Percentiles rank a stretch among this genome's conserved stretches.
phyloP scores from a whole-genome alignment of 2,113 vertebrate species.

The Serilophus lunatus region DNA sequence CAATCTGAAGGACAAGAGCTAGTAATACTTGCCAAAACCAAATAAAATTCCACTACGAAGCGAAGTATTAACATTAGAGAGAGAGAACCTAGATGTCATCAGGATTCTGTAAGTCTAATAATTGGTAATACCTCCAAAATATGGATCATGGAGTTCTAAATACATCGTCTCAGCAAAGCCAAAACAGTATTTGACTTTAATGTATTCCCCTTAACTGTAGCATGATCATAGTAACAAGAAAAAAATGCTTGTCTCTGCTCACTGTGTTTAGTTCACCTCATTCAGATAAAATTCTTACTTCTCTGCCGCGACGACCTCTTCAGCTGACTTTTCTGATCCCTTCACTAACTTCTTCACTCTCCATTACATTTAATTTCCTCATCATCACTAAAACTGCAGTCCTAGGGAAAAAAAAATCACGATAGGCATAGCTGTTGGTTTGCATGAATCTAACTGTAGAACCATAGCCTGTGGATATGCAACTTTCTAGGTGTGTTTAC shows the following conservation, averaged over 20 bases:
- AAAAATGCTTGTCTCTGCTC: background rate
- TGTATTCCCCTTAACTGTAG: background rate
- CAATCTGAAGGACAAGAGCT: background rate
- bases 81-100: background rate
- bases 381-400: background rate
- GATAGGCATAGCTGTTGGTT: background rate
- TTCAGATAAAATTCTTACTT: background rate
- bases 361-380: background rate
- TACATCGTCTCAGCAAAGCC: background rate
- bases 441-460: background rate
- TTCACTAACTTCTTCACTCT: background rate
- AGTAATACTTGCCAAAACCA: background rate
- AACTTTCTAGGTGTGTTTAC: background rate
- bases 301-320: background rate
- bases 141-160: background rate
- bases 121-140: background rate
- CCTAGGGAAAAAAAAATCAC: accelerated
- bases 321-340: background rate
- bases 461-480: background rate
- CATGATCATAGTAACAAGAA: background rate
- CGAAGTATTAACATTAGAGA: background rate
- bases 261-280: background rate
- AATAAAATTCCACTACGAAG: background rate
- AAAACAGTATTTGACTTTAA: background rate
- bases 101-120: background rate